Conservation (phyloP, 2,113 vertebrate genomes). For the Dryoscopus gambensis region DNA sequence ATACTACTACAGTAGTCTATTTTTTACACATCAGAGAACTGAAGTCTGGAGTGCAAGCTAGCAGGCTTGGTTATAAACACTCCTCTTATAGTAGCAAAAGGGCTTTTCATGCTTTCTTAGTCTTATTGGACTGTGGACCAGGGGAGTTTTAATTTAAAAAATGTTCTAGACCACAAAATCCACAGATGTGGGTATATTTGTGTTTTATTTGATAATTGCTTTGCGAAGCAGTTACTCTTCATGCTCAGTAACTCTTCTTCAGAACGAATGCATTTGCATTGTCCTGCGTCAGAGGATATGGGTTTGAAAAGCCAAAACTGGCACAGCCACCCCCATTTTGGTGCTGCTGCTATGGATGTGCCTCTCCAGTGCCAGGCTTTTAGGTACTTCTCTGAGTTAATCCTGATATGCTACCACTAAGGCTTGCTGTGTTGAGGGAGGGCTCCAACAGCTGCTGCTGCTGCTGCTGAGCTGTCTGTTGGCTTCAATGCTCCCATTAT, state of each 20-base stretch:
- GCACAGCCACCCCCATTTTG: background rate
- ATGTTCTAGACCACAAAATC: background rate
- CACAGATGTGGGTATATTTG: background rate
- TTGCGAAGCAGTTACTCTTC: background rate
- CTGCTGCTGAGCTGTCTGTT: background rate
- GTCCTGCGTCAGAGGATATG: accelerated
- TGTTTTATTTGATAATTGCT: background rate
- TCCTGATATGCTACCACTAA: background rate
- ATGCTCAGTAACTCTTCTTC: background rate
- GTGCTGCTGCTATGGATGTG: background rate
- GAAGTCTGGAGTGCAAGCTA: background rate
- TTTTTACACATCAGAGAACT: background rate
- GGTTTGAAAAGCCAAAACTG: background rate
- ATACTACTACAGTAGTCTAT: background rate
- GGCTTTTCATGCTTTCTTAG: background rate
- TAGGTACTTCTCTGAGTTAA: background rate
- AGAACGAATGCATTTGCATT: background rate
- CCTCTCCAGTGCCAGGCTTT: background rate
- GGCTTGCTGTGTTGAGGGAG: background rate
- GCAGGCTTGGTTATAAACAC: background rate
- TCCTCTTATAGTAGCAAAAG: background rate
- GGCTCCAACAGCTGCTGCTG: background rate
- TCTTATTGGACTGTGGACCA: background rate
- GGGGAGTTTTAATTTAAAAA: background rate
- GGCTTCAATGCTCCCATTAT: background rate